These are phyloP conservation scores for Sphecodes monilicornis DNA, from an alignment of 2,888 invertebrate genomes.

Conservation along the genomic window DNA sequence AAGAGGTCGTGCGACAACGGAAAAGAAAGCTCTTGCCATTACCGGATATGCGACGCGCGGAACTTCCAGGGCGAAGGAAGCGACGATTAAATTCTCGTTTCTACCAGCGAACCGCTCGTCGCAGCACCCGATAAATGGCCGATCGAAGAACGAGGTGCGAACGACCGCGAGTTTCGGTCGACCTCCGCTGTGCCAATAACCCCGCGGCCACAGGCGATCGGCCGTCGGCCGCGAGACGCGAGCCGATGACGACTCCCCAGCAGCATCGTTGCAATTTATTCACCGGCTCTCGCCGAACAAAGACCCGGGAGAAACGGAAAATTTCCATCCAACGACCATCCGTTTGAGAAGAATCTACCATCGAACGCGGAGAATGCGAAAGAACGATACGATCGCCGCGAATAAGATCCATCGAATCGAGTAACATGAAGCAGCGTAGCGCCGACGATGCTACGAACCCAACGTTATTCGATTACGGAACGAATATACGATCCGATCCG, in stretches of 20 bases:
- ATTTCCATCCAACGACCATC: too few relatives aligned
- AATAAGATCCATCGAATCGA: too few relatives aligned
- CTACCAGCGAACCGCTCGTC: too few relatives aligned
- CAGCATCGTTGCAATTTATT: not conserved
- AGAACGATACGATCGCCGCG: not conserved
- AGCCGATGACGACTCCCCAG: not conserved
- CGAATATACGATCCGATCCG: not conserved
- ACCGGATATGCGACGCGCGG: not conserved
- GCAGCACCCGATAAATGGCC: not conserved
- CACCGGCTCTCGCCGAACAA: not conserved
- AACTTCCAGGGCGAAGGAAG: too few relatives aligned
- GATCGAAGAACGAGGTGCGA: constrained; percentile 21
- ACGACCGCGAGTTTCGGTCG: constrained; percentile 20
- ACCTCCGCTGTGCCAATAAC: constrained; percentile 63
- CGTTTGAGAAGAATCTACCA: not conserved
- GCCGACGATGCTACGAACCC: not conserved
- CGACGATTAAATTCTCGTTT: not conserved
- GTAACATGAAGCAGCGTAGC: too few relatives aligned
- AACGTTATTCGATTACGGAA: not conserved
- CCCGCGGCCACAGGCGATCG: constrained; percentile 52
- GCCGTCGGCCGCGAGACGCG: not conserved
- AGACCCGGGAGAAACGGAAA: not conserved
- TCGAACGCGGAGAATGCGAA: not conserved
- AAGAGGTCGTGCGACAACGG: not conserved
- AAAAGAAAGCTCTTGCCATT: not conserved